Evolutionary conservation across 2,888 invertebrate species (phyloP).

Genomic region (Scaeva pyrastri): DNA sequence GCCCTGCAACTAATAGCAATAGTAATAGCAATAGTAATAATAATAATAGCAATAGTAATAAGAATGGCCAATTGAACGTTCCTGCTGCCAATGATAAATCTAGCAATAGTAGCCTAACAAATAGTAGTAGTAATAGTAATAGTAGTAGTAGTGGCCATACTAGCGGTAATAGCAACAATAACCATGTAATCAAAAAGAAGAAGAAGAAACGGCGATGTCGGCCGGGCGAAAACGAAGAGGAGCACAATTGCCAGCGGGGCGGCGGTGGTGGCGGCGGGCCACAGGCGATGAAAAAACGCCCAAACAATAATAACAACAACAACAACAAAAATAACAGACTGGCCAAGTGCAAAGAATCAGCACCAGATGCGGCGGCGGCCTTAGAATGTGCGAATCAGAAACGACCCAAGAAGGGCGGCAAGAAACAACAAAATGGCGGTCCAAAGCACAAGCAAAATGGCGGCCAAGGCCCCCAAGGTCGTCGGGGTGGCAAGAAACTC

Average conservation of each 20-base stretch:
- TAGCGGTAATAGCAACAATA: constrained; percentile 78
- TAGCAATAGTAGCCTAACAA: constrained; percentile 78
- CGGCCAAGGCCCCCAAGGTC: constrained; percentile 61
- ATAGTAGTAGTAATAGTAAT: constrained; percentile 77
- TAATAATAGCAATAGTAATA: constrained; percentile 77
- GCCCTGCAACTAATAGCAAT: constrained; percentile 79
- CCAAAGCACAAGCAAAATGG: constrained; percentile 36
- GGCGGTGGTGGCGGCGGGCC: constrained; percentile 75
- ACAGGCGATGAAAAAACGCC: constrained; percentile 78
- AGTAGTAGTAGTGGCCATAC: constrained; percentile 79
- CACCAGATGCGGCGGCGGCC: constrained; percentile 51
- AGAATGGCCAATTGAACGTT: constrained; percentile 79
- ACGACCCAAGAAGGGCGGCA: constrained; percentile 75
- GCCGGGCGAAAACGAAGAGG: constrained; percentile 80
- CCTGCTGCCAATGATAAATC: constrained; percentile 79
- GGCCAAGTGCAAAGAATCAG: constrained; percentile 64
- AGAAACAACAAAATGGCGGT: constrained; percentile 59
- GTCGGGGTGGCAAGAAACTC: constrained; percentile 76
- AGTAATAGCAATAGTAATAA: constrained; percentile 77
- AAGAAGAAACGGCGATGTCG: constrained; percentile 81
- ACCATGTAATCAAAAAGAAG: constrained; percentile 78
- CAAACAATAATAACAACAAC: constrained; percentile 57
- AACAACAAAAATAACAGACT: constrained; percentile 55
- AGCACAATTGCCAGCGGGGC: constrained; percentile 80
- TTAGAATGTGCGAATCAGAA: constrained; percentile 76